Conservation (phyloP, 2,888 invertebrate genomes). For the Acleris cristana region DNA sequence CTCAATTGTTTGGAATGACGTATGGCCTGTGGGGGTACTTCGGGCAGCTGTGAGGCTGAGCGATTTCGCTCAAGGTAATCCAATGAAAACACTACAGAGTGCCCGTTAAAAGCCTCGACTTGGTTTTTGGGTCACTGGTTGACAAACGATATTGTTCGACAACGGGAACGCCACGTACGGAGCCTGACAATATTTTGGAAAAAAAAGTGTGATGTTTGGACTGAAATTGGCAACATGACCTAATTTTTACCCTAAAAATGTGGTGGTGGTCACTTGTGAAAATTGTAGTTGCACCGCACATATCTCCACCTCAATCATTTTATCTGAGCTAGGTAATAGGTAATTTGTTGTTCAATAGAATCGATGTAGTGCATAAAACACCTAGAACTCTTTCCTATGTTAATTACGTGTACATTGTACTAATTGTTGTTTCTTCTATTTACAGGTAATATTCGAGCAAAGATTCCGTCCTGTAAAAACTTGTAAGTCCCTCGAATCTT, state of each 20-base stretch:
- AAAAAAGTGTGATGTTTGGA: no score
- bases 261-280: no score
- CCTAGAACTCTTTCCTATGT: no score
- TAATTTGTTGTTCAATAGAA: no score
- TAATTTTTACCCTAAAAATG: no score
- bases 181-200: no score
- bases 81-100: slow-evolving; percentile 28
- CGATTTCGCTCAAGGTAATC: slow-evolving; percentile 16
- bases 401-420: not conserved
- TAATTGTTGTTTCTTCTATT: slow-evolving; percentile 20
- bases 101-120: slow-evolving; percentile 20
- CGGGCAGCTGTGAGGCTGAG: slow-evolving; percentile 3
- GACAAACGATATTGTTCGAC: slow-evolving; percentile 2
- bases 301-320: no score
- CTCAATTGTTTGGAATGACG: slow-evolving; percentile 34
- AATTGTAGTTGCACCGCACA: no score
- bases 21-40: slow-evolving; percentile 2
- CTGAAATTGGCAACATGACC: no score
- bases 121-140: not conserved
- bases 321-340: no score
- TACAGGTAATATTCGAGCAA: slow-evolving; percentile 30
- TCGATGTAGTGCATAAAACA: no score
- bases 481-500: slow-evolving; percentile 32
- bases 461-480: slow-evolving; percentile 19
- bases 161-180: no score